phyloP scores from a whole-genome alignment of 1,140 invertebrate species.

The Oreohelix idahoensis region DNA sequence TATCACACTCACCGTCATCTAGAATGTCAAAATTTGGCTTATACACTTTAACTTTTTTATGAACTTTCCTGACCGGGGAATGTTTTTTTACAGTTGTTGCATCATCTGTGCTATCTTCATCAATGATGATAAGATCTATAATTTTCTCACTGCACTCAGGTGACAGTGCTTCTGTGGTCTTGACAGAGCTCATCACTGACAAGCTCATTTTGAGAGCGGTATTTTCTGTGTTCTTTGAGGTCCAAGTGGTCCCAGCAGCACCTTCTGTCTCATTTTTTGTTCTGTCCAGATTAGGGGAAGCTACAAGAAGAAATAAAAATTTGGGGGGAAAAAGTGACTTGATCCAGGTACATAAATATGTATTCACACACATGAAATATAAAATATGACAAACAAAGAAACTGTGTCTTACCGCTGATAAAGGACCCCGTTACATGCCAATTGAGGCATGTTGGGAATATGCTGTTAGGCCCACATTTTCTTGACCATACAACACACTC shows the following conservation, averaged over 20 bases:
- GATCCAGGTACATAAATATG: no score
- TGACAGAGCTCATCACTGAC: not conserved
- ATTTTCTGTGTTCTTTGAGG: not conserved
- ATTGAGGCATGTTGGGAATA: no score
- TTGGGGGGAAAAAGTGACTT: no score
- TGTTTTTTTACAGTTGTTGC: not conserved
- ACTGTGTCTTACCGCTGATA: no score
- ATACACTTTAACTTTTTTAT: not conserved
- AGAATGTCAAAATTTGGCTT: not conserved
- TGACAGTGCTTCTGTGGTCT: not conserved
- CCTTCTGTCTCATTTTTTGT: not conserved
- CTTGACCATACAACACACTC: no score
- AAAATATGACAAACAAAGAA: no score
- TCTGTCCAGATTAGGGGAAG: not conserved
- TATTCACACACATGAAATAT: no score
- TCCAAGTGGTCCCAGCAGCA: not conserved
- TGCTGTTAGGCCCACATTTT: no score
- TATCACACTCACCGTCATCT: not conserved
- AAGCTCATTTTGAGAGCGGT: not conserved
- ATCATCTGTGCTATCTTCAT: not conserved
- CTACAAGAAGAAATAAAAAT: not conserved
- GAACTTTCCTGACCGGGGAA: not conserved
- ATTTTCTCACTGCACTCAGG: not conserved
- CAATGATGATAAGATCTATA: not conserved
- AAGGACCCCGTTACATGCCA: no score